Evolutionary conservation across 2,113 vertebrate genomes (phyloP), one percentile per base, ranked within the genome.

Genomic region (Rhegmatorhina hoffmannsi): DNA sequence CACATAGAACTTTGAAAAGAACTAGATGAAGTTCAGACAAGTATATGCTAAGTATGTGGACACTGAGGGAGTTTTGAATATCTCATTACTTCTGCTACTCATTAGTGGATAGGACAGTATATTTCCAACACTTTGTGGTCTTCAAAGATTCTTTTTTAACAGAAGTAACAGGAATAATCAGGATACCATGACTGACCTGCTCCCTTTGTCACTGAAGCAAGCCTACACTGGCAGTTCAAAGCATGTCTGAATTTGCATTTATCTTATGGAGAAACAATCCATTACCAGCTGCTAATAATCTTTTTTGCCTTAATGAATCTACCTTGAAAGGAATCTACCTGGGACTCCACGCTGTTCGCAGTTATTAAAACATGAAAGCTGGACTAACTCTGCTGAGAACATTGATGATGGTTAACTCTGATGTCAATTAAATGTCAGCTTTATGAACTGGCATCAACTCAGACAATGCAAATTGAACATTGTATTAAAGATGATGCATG

Each of bases 351-450:
- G 38, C 53, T 85, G 75, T 66, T 94, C 87, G 73, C 77, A 91
- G 55, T 73, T 95, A 89, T 60, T 89, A 87, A 85, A 95, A 89
- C 67, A 91, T 80, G 62, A 95, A 95, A 92, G 80, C 25, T 62
- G 11, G 31, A 68, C 58, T 79, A 60, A 75, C 60, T 86, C 60
- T 53, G 58, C 40, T 75, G 52, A 78, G 53, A 36, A 75, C 49
- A 52, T 18, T 64, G 25, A 56, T 34, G 16, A 56, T 36, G 16
- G 43, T 70, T 84, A 82, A 79, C 36, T 93, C 50, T 76, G 62
- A 63, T 74, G 46, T 73, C 60, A 72, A 69, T 72, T 81, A 93
- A 79, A 95, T 50, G 40, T 43, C 69, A 69, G 58, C 36, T 89
- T 91, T 89, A 64, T 49, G 58, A 92, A 79, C 15, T 46, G 25